A percentile compares a stretch with the other conserved stretches of the same genome.
phyloP scores from a whole-genome alignment of 2,888 invertebrate genomes.

The Nowickia ferox region DNA sequence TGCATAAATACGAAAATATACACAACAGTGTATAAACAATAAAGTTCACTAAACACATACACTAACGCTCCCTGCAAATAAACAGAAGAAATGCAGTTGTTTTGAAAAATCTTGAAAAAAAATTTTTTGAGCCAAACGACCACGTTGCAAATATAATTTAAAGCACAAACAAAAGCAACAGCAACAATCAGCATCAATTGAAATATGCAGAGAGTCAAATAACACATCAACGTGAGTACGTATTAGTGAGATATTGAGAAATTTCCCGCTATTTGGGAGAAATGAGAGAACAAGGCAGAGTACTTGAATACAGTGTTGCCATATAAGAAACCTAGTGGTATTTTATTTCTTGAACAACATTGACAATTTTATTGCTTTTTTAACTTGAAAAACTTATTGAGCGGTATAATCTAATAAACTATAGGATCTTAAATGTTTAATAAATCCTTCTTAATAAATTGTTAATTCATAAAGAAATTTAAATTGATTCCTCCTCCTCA shows the following conservation, averaged over 20 bases:
- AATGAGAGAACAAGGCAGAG: background rate
- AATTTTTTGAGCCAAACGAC: slow-evolving; percentile 19
- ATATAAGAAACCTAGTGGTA: background rate
- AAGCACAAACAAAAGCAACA: slow-evolving; percentile 10
- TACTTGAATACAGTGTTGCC: background rate
- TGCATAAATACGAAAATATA: slow-evolving; percentile 31
- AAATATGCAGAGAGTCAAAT: background rate
- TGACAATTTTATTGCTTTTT: background rate
- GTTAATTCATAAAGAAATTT: no score
- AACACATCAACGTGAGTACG: background rate
- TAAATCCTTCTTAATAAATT: no score
- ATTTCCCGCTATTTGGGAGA: slow-evolving; percentile 59
- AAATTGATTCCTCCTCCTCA: no score
- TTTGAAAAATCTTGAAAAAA: slow-evolving; percentile 14
- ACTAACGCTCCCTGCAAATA: background rate
- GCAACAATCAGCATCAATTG: background rate
- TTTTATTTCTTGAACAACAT: background rate
- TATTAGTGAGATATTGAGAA: background rate
- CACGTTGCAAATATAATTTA: slow-evolving; percentile 54
- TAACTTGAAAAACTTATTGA: background rate
- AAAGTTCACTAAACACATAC: background rate
- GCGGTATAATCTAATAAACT: no score
- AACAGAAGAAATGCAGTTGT: slow-evolving; percentile 33
- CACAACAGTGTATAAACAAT: slow-evolving; percentile 6
- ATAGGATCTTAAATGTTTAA: no score